A percentile compares a stretch with the other conserved stretches of the same genome.
These are phyloP conservation scores for Podarcis siculus DNA, from an alignment of 2,797 vertebrate species.

Conservation along the genomic window DNA sequence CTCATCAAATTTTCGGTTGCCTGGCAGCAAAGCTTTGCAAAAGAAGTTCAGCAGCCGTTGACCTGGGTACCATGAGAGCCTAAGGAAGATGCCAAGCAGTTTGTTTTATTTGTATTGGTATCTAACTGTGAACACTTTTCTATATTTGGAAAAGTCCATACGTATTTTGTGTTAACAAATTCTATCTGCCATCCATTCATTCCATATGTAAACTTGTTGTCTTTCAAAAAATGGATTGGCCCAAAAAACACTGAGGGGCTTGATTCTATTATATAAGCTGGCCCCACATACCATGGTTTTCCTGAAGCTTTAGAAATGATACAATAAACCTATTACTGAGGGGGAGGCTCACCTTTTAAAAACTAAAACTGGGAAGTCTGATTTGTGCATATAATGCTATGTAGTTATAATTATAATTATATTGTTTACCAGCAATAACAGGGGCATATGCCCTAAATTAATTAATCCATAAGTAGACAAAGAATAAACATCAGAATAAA, in stretches of 20 bases:
- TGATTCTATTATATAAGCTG: background rate
- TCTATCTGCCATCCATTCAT: background rate
- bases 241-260: background rate
- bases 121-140: background rate
- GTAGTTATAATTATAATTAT: background rate
- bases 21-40: slow-evolving; percentile 9
- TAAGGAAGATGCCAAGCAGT: background rate
- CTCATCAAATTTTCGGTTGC: background rate
- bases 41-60: background rate
- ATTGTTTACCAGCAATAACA: background rate
- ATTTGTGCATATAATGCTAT: no score
- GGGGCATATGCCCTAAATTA: background rate
- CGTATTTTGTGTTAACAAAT: background rate
- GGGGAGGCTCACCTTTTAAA: background rate
- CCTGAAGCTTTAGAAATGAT: background rate
- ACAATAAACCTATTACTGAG: background rate
- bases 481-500: background rate
- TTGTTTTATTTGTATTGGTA: background rate
- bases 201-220: background rate
- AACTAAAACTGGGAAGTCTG: background rate
- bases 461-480: background rate
- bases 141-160: background rate
- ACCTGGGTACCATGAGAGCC: background rate
- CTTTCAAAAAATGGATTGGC: background rate
- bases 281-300: background rate